A percentile compares a stretch with the other conserved stretches of the same genome.
These are phyloP conservation scores for Trypoxylus dichotomus DNA, from an alignment of 1,140 invertebrate genomes.

Conservation along the genomic window DNA sequence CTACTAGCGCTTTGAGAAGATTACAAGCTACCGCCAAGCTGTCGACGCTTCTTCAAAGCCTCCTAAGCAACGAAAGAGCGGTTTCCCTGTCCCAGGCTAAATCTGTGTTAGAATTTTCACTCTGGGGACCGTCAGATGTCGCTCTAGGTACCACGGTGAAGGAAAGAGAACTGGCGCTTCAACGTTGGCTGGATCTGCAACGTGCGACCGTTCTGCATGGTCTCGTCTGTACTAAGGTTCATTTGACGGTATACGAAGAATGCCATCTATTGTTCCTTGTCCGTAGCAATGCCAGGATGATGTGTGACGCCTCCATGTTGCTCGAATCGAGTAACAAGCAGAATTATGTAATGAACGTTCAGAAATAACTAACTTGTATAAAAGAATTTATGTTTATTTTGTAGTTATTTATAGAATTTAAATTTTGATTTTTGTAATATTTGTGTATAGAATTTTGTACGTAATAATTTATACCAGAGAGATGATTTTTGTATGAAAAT, in stretches of 20 bases:
- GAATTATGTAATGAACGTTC: slow-evolving; percentile 19
- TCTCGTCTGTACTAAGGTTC: slow-evolving; percentile 70
- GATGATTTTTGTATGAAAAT: background rate
- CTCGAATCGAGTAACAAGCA: slow-evolving; percentile 56
- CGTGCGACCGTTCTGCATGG: slow-evolving; percentile 79
- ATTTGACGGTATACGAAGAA: slow-evolving; percentile 76
- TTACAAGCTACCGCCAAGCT: slow-evolving; percentile 58
- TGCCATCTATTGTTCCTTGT: slow-evolving; percentile 81
- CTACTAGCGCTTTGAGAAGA: slow-evolving; percentile 67
- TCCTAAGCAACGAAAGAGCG: slow-evolving; percentile 70
- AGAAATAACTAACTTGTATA: background rate
- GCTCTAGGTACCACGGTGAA: slow-evolving; percentile 64
- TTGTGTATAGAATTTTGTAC: background rate
- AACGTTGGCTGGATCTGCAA: slow-evolving; percentile 82
- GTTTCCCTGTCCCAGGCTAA: slow-evolving; percentile 72
- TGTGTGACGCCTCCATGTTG: slow-evolving; percentile 74
- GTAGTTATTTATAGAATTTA: background rate
- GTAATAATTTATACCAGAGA: background rate
- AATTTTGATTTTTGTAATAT: background rate
- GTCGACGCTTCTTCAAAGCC: slow-evolving; percentile 66
- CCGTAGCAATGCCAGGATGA: slow-evolving; percentile 74
- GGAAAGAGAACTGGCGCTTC: slow-evolving; percentile 70
- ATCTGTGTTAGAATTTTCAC: slow-evolving; percentile 76
- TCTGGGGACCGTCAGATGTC: slow-evolving; percentile 82
- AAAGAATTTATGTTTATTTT: background rate